Percentiles rank a stretch among this genome's conserved stretches.
Evolutionary conservation across 2,888 invertebrate genomes (phyloP).

Genomic region (Coenonympha glycerion): DNA sequence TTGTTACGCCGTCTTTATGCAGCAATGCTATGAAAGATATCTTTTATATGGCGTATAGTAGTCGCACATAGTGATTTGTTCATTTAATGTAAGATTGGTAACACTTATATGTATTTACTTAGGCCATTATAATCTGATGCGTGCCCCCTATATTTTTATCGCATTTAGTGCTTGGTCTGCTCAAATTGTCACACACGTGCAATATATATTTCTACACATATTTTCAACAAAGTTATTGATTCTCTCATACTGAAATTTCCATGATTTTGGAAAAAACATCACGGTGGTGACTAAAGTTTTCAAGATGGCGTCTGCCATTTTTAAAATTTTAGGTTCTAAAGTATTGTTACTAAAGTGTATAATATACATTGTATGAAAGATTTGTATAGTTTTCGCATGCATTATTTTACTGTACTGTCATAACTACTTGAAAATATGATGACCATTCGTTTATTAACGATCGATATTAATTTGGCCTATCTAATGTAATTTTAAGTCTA

Average conservation of each 20-base stretch:
- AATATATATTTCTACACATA: constrained; percentile 48
- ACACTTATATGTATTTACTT: constrained; percentile 70
- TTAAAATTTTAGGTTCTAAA: constrained; percentile 7
- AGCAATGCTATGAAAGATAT: constrained; percentile 75
- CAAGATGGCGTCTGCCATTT: constrained; percentile 47
- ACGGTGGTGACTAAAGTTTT: constrained; percentile 16
- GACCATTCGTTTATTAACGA: constrained; percentile 3
- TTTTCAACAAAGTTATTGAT: constrained; percentile 26
- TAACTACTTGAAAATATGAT: constrained; percentile 1
- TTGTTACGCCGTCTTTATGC: constrained; percentile 69
- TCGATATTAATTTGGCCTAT: background rate
- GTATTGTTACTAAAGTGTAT: background rate
- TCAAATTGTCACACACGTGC: constrained; percentile 54
- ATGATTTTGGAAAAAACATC: constrained; percentile 8
- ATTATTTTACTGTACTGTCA: constrained; percentile 12
- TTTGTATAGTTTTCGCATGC: constrained; percentile 27
- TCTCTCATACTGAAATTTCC: constrained; percentile 20
- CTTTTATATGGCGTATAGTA: constrained; percentile 74
- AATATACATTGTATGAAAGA: constrained; percentile 20
- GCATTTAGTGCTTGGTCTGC: constrained; percentile 64
- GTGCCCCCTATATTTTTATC: constrained; percentile 55
- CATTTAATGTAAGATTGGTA: constrained; percentile 76
- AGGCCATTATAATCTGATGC: constrained; percentile 61
- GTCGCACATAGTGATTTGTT: constrained; percentile 77
- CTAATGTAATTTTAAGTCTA: too few relatives aligned